Percentiles rank a stretch among this genome's conserved stretches.
phyloP scores from a whole-genome alignment of 1,140 invertebrate genomes.

The Rhagoletis zephyria region DNA sequence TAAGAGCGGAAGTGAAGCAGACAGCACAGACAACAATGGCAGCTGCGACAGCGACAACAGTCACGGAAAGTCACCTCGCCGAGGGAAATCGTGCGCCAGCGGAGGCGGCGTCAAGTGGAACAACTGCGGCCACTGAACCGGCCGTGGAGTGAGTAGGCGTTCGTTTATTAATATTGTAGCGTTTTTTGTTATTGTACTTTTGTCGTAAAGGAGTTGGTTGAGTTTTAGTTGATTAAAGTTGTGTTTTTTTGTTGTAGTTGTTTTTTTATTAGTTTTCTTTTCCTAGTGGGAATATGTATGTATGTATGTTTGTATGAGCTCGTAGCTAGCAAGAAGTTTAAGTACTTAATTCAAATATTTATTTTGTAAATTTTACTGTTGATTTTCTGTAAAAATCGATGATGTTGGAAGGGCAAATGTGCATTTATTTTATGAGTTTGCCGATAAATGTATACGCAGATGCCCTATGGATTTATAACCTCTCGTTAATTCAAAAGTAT shows the following conservation, averaged over 20 bases:
- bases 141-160: conserved; percentile 7
- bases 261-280: background rate
- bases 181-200: conserved; percentile 1
- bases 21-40: conserved; percentile 31
- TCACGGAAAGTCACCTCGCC: background rate
- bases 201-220: conserved; percentile 6
- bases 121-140: conserved; percentile 28
- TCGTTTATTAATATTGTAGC: background rate
- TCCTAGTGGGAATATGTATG: background rate
- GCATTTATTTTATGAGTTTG: too few species aligned
- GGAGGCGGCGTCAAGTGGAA: background rate
- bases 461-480: too few species aligned
- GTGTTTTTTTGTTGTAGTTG: background rate
- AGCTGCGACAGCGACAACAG: conserved; percentile 45
- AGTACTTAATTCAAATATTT: too few species aligned
- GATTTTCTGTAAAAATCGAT: too few species aligned
- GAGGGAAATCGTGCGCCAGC: background rate
- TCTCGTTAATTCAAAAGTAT: too few species aligned
- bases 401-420: too few species aligned
- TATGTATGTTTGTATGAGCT: too few species aligned
- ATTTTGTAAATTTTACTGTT: too few species aligned
- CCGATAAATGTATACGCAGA: too few species aligned
- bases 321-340: too few species aligned
- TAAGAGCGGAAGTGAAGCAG: conserved; percentile 59
- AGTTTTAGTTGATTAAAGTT: background rate